These are phyloP conservation scores for Calliopum simillimum DNA, from an alignment of 2,888 invertebrate species.

Conservation along the genomic window DNA sequence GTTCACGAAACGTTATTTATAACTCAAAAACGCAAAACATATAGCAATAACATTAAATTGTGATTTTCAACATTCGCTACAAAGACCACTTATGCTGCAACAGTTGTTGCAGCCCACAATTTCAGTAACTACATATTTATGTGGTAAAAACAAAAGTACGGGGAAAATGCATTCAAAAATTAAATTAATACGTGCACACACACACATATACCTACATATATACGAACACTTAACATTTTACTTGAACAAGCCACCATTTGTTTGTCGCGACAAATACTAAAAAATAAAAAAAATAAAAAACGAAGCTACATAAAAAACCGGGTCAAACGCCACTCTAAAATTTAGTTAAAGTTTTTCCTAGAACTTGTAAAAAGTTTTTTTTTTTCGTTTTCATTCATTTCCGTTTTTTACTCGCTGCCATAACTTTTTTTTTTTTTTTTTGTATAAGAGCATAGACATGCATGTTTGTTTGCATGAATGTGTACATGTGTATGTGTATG, in stretches of 20 bases:
- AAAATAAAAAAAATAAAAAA: neutral
- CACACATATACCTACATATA: neutral
- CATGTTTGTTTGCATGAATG: neutral
- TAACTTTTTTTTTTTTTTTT: neutral
- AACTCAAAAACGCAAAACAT: too few species aligned
- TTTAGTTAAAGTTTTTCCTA: slow-evolving; percentile 12
- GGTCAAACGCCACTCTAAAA: slow-evolving; percentile 27
- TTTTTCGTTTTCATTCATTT: neutral
- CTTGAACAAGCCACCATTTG: neutral
- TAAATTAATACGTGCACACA: neutral
- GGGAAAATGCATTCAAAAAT: too few species aligned
- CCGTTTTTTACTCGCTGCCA: too few species aligned
- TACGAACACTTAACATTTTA: neutral
- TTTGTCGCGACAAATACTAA: neutral
- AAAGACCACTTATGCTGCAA: too few species aligned
- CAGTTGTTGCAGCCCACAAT: too few species aligned
- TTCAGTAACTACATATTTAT: too few species aligned
- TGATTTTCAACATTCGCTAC: too few species aligned
- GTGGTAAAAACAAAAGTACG: too few species aligned
- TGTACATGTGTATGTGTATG: neutral
- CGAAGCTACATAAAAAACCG: neutral
- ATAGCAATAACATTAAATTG: too few species aligned
- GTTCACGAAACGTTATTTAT: too few species aligned
- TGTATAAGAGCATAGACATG: neutral
- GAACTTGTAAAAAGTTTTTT: too few species aligned